These are phyloP conservation scores for Helicoverpa assulta DNA, from an alignment of 2,888 invertebrate genomes.

Conservation along the genomic window DNA sequence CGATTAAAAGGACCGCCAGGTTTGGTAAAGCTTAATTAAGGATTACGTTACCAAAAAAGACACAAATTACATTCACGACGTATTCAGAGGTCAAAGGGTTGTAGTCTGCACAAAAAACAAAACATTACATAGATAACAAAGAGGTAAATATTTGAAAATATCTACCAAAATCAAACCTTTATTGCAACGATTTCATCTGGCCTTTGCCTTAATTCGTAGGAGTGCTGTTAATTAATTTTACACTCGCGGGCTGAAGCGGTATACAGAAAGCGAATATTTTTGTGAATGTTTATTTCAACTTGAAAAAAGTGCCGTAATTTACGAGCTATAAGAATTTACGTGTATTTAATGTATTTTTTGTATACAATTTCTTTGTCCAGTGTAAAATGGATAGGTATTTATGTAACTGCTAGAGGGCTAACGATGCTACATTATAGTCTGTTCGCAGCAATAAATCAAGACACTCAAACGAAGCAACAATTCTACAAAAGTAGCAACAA, in stretches of 20 bases:
- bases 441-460: slow-evolving; percentile 43
- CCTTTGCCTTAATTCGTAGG: neutral
- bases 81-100: slow-evolving; percentile 53
- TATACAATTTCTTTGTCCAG: slow-evolving; percentile 9
- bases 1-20: slow-evolving; percentile 69
- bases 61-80: slow-evolving; percentile 62
- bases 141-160: slow-evolving; percentile 2
- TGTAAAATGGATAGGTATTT: slow-evolving; percentile 20
- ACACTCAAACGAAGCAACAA: slow-evolving; percentile 55
- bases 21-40: slow-evolving; percentile 71
- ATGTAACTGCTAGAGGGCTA: slow-evolving; percentile 16
- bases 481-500: slow-evolving; percentile 53
- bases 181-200: neutral
- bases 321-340: slow-evolving; percentile 27
- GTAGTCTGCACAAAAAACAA: slow-evolving; percentile 15
- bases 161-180: neutral
- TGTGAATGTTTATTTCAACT: neutral
- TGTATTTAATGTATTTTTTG: slow-evolving; percentile 31
- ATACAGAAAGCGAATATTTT: slow-evolving; percentile 5
- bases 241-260: neutral
- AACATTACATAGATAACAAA: slow-evolving; percentile 11
- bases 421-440: slow-evolving; percentile 42
- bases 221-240: slow-evolving; percentile 18
- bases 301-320: slow-evolving; percentile 18
- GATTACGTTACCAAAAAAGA: slow-evolving; percentile 70